These are phyloP conservation scores for Chiloscyllium plagiosum DNA, from an alignment of 2,113 vertebrate species.

Conservation along the genomic window DNA sequence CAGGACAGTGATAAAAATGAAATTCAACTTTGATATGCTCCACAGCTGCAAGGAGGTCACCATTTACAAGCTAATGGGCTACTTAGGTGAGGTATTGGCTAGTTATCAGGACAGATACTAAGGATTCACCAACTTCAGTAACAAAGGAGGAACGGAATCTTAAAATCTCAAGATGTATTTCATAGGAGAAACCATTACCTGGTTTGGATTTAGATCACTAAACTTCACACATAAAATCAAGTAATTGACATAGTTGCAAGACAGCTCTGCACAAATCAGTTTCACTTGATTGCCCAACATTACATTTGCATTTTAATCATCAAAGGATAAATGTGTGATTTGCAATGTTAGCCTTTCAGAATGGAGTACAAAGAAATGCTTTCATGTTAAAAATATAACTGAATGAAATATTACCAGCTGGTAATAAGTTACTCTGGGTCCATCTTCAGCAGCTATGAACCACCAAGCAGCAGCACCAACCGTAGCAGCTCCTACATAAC, in stretches of 20 bases:
- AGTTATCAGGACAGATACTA: too few species aligned
- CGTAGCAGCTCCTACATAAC: constrained; percentile 92
- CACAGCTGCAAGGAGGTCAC: not conserved
- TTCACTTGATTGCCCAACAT: not conserved
- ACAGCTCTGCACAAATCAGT: not conserved
- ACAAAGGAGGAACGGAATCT: not conserved
- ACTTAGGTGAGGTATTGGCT: not conserved
- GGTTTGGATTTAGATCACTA: not conserved
- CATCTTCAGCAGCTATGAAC: constrained; percentile 87
- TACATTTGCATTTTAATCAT: not conserved
- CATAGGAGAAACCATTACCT: not conserved
- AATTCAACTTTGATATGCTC: not conserved
- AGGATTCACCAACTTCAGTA: not conserved
- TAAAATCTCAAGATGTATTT: not conserved
- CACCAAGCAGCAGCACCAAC: constrained; percentile 97
- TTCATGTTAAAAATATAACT: not conserved
- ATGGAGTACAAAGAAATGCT: not conserved
- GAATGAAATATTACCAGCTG: constrained; percentile 73
- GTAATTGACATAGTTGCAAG: not conserved
- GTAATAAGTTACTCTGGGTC: constrained; percentile 82
- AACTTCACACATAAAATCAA: not conserved
- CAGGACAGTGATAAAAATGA: not conserved
- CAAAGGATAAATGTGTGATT: not conserved
- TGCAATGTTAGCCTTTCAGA: not conserved
- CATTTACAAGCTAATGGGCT: not conserved